These are phyloP conservation scores for Oscheius onirici DNA, from an alignment of 2,888 invertebrate genomes.

Conservation along the genomic window DNA sequence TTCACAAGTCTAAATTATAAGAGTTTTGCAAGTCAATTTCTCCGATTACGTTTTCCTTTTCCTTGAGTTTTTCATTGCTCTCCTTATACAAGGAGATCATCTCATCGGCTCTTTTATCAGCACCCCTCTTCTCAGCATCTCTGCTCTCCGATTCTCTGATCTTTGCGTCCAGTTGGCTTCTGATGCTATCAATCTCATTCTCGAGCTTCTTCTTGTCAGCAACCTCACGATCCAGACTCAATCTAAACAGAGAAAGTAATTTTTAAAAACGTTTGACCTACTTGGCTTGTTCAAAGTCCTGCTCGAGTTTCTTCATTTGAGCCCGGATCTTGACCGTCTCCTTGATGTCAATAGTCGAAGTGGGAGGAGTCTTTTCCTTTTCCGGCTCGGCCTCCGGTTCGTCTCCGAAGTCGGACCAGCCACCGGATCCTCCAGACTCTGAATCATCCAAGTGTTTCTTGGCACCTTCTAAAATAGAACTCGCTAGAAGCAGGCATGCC, in stretches of 20 bases:
- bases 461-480: not conserved
- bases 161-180: constrained; percentile 36
- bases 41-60: constrained; percentile 31
- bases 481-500: not conserved
- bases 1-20: constrained; percentile 9
- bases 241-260: constrained; percentile 9
- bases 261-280: not conserved
- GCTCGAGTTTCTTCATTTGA: constrained; percentile 35
- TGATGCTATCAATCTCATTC: constrained; percentile 28
- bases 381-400: constrained; percentile 37
- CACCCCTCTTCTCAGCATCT: constrained; percentile 39
- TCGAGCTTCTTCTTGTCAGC: constrained; percentile 39
- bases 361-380: constrained; percentile 33
- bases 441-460: constrained; percentile 22
- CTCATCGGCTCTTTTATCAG: constrained; percentile 36
- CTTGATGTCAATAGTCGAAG: constrained; percentile 21
- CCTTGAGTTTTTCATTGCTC: constrained; percentile 30
- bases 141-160: constrained; percentile 24
- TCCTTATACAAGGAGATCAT: constrained; percentile 32
- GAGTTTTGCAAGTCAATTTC: not conserved
- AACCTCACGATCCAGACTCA: constrained; percentile 36
- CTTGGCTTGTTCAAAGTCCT: constrained; percentile 39
- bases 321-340: constrained; percentile 40
- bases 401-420: constrained; percentile 56
- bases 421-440: constrained; percentile 52